Conservation (phyloP, 2,797 vertebrate genomes). For the Carapus acus region DNA sequence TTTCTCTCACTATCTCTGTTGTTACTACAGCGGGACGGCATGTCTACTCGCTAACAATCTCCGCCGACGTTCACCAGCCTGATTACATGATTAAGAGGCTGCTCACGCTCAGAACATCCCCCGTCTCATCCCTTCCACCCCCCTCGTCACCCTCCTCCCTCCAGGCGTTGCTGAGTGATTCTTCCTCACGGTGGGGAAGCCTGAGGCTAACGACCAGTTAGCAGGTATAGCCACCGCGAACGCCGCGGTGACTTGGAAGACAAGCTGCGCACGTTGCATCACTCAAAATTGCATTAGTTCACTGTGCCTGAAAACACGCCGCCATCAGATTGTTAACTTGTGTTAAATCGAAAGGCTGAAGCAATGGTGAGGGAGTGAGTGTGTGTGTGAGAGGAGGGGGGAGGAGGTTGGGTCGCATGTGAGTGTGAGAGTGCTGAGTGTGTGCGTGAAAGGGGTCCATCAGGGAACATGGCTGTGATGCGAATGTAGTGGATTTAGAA, state of each 20-base stretch:
- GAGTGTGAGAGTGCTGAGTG: no score
- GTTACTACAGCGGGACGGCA: no score
- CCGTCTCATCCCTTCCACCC: constrained; percentile 7
- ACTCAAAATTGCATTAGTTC: constrained; percentile 53
- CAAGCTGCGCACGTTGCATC: constrained; percentile 46
- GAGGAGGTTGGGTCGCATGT: no score
- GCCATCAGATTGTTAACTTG: constrained; percentile 46
- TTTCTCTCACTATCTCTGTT: no score
- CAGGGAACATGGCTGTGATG: constrained; percentile 7
- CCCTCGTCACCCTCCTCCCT: constrained; percentile 20
- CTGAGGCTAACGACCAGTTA: constrained; percentile 49
- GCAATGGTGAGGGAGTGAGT: constrained; percentile 12
- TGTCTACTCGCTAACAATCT: constrained; percentile 28
- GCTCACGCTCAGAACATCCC: constrained; percentile 45
- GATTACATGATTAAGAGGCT: constrained; percentile 56
- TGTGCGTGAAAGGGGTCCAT: constrained; percentile 12
- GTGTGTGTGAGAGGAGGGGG: constrained; percentile 17
- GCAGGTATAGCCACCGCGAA: constrained; percentile 46
- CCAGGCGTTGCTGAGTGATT: constrained; percentile 7
- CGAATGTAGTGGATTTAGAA: constrained; percentile 9
- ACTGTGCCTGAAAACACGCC: constrained; percentile 30
- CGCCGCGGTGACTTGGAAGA: constrained; percentile 40
- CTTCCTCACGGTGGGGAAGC: constrained; percentile 33
- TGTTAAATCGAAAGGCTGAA: constrained; percentile 26
- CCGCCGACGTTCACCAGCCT: constrained; percentile 24